These are phyloP conservation scores for Heloderma charlesbogerti DNA, from an alignment of 2,113 vertebrate species.

Conservation along the genomic window DNA sequence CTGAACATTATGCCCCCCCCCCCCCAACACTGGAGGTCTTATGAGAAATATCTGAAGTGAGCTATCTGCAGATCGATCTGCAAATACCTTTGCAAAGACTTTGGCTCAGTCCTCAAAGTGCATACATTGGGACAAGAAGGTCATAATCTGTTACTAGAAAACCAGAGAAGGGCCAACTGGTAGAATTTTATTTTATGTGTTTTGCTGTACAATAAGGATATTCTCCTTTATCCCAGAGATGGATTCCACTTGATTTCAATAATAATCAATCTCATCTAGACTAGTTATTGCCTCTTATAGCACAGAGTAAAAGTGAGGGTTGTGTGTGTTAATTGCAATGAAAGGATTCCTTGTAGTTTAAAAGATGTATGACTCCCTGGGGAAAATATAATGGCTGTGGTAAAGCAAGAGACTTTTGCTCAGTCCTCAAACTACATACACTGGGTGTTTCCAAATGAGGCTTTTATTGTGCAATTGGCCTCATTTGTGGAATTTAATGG, in stretches of 20 bases:
- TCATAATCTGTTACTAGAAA: conserved; percentile 16
- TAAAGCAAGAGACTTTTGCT: conserved; percentile 28
- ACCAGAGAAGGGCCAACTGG: conserved; percentile 28
- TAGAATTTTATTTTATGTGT: conserved; percentile 27
- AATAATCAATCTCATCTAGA: conserved; percentile 61
- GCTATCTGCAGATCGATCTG: neutral
- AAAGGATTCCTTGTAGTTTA: conserved; percentile 60
- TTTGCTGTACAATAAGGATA: conserved; percentile 52
- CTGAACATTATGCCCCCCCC: neutral
- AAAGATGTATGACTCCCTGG: conserved; percentile 14
- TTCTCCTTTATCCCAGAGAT: conserved; percentile 46
- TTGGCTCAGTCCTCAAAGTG: too few relatives aligned
- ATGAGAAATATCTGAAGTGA: neutral
- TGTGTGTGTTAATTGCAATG: conserved; percentile 54
- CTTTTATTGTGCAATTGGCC: too few relatives aligned
- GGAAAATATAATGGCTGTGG: conserved; percentile 50
- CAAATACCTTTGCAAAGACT: too few relatives aligned
- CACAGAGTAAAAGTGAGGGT: conserved; percentile 52
- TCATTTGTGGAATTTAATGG: too few relatives aligned
- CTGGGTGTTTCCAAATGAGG: neutral
- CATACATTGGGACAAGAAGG: neutral
- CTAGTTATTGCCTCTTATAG: conserved; percentile 57
- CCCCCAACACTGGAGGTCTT: neutral
- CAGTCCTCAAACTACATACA: neutral
- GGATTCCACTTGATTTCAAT: conserved; percentile 51